phyloP scores from a whole-genome alignment of 2,797 vertebrate species.

The Lagorchestes hirsutus region DNA sequence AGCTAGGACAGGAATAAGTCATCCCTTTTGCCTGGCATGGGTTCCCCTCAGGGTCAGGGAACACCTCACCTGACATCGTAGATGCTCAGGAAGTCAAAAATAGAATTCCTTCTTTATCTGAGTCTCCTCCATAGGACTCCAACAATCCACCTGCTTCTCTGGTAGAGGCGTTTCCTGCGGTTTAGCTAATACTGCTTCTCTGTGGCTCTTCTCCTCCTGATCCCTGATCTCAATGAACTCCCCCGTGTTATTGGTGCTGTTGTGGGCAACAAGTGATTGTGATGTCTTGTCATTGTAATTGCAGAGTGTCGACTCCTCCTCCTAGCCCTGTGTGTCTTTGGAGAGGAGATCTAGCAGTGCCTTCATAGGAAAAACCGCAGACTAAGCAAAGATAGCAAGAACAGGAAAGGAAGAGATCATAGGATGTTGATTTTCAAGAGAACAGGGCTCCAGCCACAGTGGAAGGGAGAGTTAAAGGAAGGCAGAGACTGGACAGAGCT shows the following conservation, averaged over 20 bases:
- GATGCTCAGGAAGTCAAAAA: neutral
- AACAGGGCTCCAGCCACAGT: neutral
- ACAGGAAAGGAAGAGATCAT: neutral
- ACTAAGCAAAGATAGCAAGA: neutral
- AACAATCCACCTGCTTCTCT: neutral
- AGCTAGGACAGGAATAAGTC: neutral
- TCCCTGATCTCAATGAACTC: neutral
- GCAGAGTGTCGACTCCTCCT: neutral
- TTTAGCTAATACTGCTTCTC: neutral
- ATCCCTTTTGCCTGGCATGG: too few relatives aligned
- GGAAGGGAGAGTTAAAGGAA: neutral
- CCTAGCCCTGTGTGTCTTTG: neutral
- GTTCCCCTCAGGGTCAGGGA: neutral
- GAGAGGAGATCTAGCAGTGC: neutral
- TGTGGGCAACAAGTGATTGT: neutral
- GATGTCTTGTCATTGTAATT: neutral
- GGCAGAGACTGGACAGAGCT: neutral
- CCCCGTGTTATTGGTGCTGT: neutral
- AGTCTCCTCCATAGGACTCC: neutral
- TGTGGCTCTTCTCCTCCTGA: neutral
- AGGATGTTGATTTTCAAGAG: neutral
- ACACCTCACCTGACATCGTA: neutral
- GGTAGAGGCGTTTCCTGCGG: neutral
- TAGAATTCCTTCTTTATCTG: neutral
- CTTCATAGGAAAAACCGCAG: neutral